Base-by-base conservation (phyloP, 2,888 invertebrate species). In the Heteromurus nitidus region DNA sequence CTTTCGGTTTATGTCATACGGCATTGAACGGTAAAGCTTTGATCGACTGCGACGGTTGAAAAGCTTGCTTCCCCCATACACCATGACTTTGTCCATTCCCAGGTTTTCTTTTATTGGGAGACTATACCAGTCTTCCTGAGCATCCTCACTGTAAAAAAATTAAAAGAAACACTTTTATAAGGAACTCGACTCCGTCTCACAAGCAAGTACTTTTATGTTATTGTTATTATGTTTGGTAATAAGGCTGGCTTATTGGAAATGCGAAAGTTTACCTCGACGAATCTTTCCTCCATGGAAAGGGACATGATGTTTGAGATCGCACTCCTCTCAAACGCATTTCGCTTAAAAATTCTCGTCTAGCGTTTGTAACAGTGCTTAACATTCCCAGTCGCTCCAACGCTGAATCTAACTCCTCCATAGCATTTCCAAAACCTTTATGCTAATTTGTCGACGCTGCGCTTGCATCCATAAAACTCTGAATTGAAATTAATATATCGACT, bases 1-100 rank as follows among this genome's bases (percentile, higher is more conserved):
- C 62, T 82, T 82, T 18, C 83, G 72, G 47, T 77, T 77, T 26
- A 85, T 82, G 44, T 85, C 85, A 60, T 85, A 85, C 16, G 85
- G 85, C 22, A 82, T 76, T 13, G 84, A 83, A 22, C 85, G 85
- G 26, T 68, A 80, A 16, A 82, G 70, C 44, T 80, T 82, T 24
- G 75, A 81, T 31, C 84, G 26, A 44, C 82, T 69, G 30, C 82
- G 82, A 62, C 80, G 81, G 22, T 50, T 82, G 55, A 80, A 47
- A 2, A 80, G 74, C 50, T 80, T 80, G 69, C 26, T 73, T 3
- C 73, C 80, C 13, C 80, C 80, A 16, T 80, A 80, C 5, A 80
- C 73, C 22, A 73, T 42, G n/a, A 73, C 42, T 24, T 62, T 80
- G 36, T 80, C 80, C 80, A 80, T 62, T n/a, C 80, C 74, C 22